phyloP scores from a whole-genome alignment of 92 coral and sea anemone genomes.

The Scolanthus callimorphus region DNA sequence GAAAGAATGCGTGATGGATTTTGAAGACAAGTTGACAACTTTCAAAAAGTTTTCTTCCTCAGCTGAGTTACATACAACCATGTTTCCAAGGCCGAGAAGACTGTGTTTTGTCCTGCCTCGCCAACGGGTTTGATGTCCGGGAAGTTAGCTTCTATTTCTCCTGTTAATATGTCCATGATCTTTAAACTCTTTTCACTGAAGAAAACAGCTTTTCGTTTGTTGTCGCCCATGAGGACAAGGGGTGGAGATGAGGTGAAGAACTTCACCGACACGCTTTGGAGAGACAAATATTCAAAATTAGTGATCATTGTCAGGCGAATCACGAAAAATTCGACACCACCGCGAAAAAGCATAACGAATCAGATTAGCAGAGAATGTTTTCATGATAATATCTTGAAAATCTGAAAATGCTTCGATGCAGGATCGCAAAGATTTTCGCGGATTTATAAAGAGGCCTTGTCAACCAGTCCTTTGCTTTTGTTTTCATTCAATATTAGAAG shows the following conservation, averaged over 20 bases:
- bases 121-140: constrained; percentile 58
- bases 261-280: too few species aligned
- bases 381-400: too few species aligned
- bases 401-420: too few species aligned
- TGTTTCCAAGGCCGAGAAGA: constrained; percentile 38
- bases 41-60: constrained; percentile 58
- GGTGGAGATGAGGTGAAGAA: constrained; percentile 63
- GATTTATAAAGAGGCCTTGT: too few species aligned
- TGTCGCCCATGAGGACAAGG: constrained; percentile 48
- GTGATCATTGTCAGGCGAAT: too few species aligned
- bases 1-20: constrained; percentile 37
- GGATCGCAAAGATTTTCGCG: too few species aligned
- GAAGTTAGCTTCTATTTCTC: constrained; percentile 23
- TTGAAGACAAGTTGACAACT: constrained; percentile 23
- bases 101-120: constrained; percentile 58
- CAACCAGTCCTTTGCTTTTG: too few species aligned
- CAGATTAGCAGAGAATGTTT: too few species aligned
- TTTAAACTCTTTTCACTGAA: constrained; percentile 57
- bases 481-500: too few species aligned
- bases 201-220: constrained; percentile 49
- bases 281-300: too few species aligned
- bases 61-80: constrained; percentile 66
- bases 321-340: too few species aligned
- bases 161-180: constrained; percentile 35
- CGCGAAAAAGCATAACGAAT: too few species aligned